phyloP scores from a whole-genome alignment of 2,888 invertebrate species.

The Pristionchus entomophagus region DNA sequence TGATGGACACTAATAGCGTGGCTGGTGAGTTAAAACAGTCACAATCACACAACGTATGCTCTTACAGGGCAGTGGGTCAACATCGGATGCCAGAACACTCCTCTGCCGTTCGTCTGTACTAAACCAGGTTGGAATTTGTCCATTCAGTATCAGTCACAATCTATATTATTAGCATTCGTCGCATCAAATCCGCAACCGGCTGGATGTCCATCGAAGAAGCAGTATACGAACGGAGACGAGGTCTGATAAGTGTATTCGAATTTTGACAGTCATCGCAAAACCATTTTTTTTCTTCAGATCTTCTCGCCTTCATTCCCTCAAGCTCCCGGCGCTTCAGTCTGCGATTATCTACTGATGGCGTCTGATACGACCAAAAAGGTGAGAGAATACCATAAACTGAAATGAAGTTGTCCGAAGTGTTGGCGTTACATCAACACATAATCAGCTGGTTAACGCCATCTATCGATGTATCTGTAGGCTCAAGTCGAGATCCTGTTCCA shows the following conservation, averaged over 20 bases:
- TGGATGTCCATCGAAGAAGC: background rate
- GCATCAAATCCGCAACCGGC: background rate
- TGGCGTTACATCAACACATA: too few species aligned
- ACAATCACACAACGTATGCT: too few species aligned
- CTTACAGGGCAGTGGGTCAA: background rate
- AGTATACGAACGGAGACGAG: background rate
- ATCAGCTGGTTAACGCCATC: too few species aligned
- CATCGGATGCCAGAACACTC: background rate
- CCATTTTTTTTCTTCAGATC: too few species aligned
- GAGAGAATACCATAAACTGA: background rate
- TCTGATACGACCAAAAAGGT: background rate
- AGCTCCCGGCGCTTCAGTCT: background rate
- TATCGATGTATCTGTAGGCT: background rate
- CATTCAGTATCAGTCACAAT: background rate
- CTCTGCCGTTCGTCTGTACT: background rate
- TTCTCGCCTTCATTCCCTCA: slow-evolving; percentile 4
- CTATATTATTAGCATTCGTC: background rate
- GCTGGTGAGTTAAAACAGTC: too few species aligned
- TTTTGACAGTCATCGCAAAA: background rate
- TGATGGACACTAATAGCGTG: background rate
- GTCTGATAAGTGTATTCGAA: background rate
- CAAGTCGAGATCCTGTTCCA: background rate
- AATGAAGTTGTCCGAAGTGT: too few species aligned
- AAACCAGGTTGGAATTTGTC: background rate
- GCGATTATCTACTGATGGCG: background rate